These are phyloP conservation scores for Laspeyria flexula DNA, from an alignment of 2,888 invertebrate species.

Conservation along the genomic window DNA sequence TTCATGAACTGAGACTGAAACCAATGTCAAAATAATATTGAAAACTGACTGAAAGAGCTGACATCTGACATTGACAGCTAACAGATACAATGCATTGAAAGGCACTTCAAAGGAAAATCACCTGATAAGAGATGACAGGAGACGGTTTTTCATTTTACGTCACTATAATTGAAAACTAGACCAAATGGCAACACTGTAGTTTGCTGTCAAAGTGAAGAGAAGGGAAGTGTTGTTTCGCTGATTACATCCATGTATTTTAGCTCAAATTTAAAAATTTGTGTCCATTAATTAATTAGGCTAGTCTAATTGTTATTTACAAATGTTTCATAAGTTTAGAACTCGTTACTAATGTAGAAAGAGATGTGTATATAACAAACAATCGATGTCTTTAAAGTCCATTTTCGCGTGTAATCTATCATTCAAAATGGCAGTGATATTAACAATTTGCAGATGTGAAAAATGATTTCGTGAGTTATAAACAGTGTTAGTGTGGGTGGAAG, in stretches of 20 bases:
- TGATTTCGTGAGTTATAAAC: constrained; percentile 59
- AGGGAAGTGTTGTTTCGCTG: constrained; percentile 43
- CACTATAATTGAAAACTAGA: not conserved
- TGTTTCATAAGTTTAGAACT: constrained; percentile 18
- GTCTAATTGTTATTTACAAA: constrained; percentile 33
- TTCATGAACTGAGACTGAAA: not conserved
- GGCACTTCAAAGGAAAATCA: too few relatives aligned
- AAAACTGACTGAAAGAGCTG: too few relatives aligned
- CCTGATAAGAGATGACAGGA: constrained; percentile 20
- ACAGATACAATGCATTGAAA: not conserved
- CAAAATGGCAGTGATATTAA: constrained; percentile 82
- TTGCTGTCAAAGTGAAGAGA: constrained; percentile 27
- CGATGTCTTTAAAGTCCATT: constrained; percentile 71
- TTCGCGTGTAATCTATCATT: constrained; percentile 70
- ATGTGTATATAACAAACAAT: constrained; percentile 49
- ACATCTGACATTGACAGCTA: not conserved
- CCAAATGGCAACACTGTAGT: constrained; percentile 24
- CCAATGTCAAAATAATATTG: too few relatives aligned
- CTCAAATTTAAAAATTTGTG: constrained; percentile 31
- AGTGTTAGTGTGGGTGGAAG: constrained; percentile 64
- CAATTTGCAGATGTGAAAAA: constrained; percentile 66
- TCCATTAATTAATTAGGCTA: constrained; percentile 28
- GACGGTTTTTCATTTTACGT: constrained; percentile 32
- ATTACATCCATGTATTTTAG: constrained; percentile 33
- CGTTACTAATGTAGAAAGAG: constrained; percentile 26